Evolutionary conservation across 2,113 vertebrate genomes (phyloP), one percentile per base, ranked within the genome.

Genomic region (Alouatta palliata): DNA sequence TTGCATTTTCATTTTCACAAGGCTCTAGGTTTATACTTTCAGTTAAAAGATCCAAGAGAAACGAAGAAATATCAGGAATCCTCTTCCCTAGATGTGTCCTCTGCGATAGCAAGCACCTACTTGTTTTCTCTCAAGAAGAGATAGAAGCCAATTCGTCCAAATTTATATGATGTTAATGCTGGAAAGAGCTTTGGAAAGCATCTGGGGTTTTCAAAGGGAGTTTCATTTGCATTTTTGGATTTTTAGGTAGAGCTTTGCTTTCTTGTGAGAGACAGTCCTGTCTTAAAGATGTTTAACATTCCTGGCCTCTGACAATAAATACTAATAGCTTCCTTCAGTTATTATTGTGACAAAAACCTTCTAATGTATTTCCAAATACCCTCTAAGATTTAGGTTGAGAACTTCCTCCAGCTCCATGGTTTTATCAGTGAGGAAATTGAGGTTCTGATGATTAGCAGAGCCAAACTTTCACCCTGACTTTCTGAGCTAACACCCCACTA

Each of bases 31-130:
- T 92, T 97, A 87, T 94, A 47, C 32, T 94, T 92, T 94, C 85
- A 95, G 71, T 90, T 96, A 90, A 49, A 90, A 95, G 37, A 84
- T 95, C 75, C 58, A 95, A 94, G 88, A 88, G 88, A 88, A 97
- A 85, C 23, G 71, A 91, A 80, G 81, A 96, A 88, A 86, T 58
- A 58, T 58, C 70, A 94, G 80, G 30, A 76, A 56, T 82, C 30
- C 37, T 97, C 47, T 79, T 95, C 64, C 82, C 77, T 92, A 4
- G 30, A 83, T 54, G 25, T 77, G 52, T 86, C 47, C 52, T 91
- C 85, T 14, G 6, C 25, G n/a, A 84, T 19, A 45, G 54, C 73
- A 68, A 82, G 88, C 25, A 87, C 45, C 64, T 81, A 81, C 73
- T 87, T 80, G 14, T 37, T 75, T 87, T 91, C 25, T 54, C 35